phyloP scores from a whole-genome alignment of 64 coral and sea anemone genomes.

The Stichodactyla mertensii region DNA sequence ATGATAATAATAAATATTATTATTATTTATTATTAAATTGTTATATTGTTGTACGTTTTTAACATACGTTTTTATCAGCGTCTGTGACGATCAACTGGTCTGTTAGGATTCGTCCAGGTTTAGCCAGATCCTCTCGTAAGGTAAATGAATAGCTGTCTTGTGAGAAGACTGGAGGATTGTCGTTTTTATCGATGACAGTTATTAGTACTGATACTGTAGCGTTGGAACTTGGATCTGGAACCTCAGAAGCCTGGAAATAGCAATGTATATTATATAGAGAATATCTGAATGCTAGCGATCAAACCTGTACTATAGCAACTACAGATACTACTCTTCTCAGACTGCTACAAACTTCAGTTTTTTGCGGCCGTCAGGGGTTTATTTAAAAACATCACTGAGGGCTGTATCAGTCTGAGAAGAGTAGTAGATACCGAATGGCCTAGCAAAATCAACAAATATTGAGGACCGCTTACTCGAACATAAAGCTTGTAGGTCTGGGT shows the following conservation, averaged over 20 bases:
- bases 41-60: not conserved
- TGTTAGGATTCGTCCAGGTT: constrained; percentile 53
- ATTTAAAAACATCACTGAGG: too few relatives aligned
- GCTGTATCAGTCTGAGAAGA: too few relatives aligned
- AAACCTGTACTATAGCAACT: too few relatives aligned
- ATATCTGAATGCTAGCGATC: too few relatives aligned
- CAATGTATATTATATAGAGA: too few relatives aligned
- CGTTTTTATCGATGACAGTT: constrained; percentile 63
- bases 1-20: too few relatives aligned
- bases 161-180: constrained; percentile 56
- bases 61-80: constrained; percentile 53
- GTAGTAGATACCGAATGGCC: not conserved
- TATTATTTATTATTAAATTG: too few relatives aligned
- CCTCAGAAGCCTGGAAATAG: constrained; percentile 59
- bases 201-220: constrained; percentile 55
- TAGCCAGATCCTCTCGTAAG: constrained; percentile 58
- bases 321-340: too few relatives aligned
- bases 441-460: not conserved
- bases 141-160: constrained; percentile 40
- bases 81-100: constrained; percentile 63
- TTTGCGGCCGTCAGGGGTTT: too few relatives aligned
- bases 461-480: not conserved
- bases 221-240: constrained; percentile 60
- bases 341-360: too few relatives aligned
- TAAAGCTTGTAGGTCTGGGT: constrained; percentile 16